Evolutionary conservation across 1,140 invertebrate genomes (phyloP).

Genomic region (Drosophila bocki): DNA sequence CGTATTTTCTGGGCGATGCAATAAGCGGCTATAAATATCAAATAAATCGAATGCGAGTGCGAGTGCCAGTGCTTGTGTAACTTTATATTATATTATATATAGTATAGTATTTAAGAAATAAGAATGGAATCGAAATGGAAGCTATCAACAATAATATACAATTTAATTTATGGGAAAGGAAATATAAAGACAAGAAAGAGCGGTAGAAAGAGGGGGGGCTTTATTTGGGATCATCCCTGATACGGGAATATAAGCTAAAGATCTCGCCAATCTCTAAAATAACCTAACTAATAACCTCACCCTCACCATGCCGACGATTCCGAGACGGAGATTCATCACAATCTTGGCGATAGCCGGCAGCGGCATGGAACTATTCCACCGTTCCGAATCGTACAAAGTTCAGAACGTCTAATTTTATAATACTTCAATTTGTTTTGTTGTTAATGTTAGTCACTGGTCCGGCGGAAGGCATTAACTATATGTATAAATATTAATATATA

Average conservation of each 20-base stretch:
- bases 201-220: conserved; percentile 5
- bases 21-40: conserved; percentile 80
- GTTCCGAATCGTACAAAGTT: conserved; percentile 61
- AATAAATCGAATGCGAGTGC: conserved; percentile 57
- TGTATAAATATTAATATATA: conserved; percentile 11
- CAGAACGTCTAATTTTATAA: conserved; percentile 47
- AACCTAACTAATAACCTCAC: conserved; percentile 46
- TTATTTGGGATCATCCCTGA: conserved; percentile 8
- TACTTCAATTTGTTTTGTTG: conserved; percentile 66
- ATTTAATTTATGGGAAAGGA: conserved; percentile 20
- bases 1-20: conserved; percentile 66
- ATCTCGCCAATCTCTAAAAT: conserved; percentile 20
- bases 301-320: conserved; percentile 29
- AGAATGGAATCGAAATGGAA: conserved; percentile 24
- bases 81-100: conserved; percentile 30
- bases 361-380: conserved; percentile 55
- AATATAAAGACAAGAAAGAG: conserved; percentile 1
- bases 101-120: conserved; percentile 12
- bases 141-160: conserved; percentile 30
- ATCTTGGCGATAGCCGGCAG: conserved; percentile 5
- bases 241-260: conserved; percentile 7
- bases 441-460: conserved; percentile 64
- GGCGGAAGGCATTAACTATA: conserved; percentile 33
- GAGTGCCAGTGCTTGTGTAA: conserved; percentile 58
- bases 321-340: conserved; percentile 36